A percentile compares a stretch with the other conserved stretches of the same genome.
Evolutionary conservation across 2,888 invertebrate species (phyloP).

Genomic region (Amphipoea oculea): DNA sequence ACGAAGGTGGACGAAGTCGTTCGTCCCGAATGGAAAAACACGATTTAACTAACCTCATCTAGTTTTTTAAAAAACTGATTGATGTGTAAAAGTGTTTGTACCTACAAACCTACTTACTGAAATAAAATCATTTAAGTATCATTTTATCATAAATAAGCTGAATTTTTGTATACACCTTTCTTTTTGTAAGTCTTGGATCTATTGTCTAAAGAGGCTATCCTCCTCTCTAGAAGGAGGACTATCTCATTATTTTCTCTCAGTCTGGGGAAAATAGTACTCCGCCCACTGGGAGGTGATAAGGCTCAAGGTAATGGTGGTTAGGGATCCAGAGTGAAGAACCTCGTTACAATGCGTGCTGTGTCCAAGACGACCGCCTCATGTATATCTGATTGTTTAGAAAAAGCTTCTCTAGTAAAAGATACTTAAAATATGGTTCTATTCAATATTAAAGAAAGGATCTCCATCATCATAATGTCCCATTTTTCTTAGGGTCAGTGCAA

Average conservation of each 20-base stretch:
- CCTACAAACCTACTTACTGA: too few species aligned
- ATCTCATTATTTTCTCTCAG: too few species aligned
- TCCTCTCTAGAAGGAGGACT: neutral
- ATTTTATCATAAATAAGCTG: neutral
- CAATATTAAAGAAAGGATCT: neutral
- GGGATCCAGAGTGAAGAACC: neutral
- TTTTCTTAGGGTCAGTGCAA: neutral
- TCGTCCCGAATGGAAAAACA: too few species aligned
- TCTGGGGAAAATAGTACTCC: neutral
- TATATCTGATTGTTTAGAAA: neutral
- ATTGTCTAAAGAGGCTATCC: neutral
- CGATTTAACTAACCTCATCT: too few species aligned
- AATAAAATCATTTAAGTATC: too few species aligned
- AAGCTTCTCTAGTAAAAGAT: neutral
- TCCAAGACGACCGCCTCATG: neutral
- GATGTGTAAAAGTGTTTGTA: too few species aligned
- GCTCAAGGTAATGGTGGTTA: neutral
- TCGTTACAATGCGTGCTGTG: neutral
- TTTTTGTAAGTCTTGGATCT: neutral
- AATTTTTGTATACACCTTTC: neutral
- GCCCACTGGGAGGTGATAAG: too few species aligned
- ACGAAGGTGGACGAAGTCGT: too few species aligned
- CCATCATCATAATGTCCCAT: neutral
- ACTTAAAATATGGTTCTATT: neutral
- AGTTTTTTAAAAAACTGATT: too few species aligned